Conservation (phyloP, 2,888 invertebrate genomes). For the Chirona hameri region DNA sequence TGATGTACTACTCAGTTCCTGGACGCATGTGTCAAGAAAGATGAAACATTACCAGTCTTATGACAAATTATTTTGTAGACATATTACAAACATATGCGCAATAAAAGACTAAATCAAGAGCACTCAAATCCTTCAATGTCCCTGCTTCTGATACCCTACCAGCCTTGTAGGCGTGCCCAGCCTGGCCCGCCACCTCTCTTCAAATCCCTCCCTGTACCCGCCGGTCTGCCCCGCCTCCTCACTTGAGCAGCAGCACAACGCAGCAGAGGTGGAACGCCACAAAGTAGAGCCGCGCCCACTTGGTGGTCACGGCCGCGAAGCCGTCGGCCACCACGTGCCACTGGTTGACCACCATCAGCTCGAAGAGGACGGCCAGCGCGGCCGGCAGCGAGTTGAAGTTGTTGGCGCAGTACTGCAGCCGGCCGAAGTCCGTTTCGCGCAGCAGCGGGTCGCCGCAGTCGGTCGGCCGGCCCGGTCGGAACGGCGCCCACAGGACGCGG, state of each 20-base stretch:
- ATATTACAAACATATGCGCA: too few species aligned
- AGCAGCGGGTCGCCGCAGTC: conserved; percentile 46
- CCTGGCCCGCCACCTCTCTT: too few species aligned
- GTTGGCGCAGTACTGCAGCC: conserved; percentile 49
- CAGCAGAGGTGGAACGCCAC: conserved; percentile 49
- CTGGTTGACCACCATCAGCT: conserved; percentile 53
- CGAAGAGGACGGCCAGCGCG: conserved; percentile 50
- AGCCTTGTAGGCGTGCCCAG: too few species aligned
- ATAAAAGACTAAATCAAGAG: too few species aligned
- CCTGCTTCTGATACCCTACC: too few species aligned
- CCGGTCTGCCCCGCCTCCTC: conserved; percentile 40
- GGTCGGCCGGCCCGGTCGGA: background rate
- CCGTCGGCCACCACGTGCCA: conserved; percentile 51
- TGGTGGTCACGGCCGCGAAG: conserved; percentile 47
- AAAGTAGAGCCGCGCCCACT: conserved; percentile 48
- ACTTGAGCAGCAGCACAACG: conserved; percentile 51
- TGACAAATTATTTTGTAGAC: too few species aligned
- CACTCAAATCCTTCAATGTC: too few species aligned
- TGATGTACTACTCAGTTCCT: too few species aligned
- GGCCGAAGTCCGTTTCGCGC: conserved; percentile 47
- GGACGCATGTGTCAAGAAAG: too few species aligned
- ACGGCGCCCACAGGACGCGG: background rate
- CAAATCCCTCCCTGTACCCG: too few species aligned
- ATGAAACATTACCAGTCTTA: too few species aligned
- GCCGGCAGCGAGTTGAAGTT: conserved; percentile 51